These are phyloP conservation scores for Manis pentadactyla DNA, from an alignment of 2,797 vertebrate genomes.

Conservation along the genomic window DNA sequence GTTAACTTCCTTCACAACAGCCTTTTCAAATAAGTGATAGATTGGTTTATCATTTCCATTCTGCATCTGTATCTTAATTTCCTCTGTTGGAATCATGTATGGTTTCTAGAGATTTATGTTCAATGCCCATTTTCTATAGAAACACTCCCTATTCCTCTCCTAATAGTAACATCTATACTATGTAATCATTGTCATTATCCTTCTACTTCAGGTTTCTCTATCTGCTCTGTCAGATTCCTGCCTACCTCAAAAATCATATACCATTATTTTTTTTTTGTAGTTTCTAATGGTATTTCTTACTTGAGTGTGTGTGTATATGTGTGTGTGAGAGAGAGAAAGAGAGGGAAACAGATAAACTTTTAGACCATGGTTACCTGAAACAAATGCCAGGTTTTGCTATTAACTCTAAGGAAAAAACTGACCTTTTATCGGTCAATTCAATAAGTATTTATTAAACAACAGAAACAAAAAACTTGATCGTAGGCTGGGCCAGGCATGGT, in stretches of 20 bases:
- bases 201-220: constrained; percentile 16
- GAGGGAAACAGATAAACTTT: not conserved
- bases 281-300: not conserved
- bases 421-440: not conserved
- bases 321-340: not conserved
- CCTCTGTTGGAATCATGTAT: not conserved
- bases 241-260: not conserved
- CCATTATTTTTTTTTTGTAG: not conserved
- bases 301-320: not conserved
- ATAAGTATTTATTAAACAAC: not conserved
- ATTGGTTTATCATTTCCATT: not conserved
- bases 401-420: not conserved
- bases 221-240: not conserved
- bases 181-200: constrained; percentile 27
- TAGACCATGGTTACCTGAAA: not conserved
- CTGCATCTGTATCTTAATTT: constrained; percentile 31
- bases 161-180: not conserved
- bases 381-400: not conserved
- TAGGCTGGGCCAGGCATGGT: not conserved
- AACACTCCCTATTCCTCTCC: constrained; percentile 20
- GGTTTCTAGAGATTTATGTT: constrained; percentile 28
- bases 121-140: not conserved
- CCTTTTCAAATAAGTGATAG: not conserved
- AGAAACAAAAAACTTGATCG: not conserved
- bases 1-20: not conserved